Evolutionary conservation across 2,797 vertebrate genomes (phyloP).

Genomic region (Aulostomus chinensis): DNA sequence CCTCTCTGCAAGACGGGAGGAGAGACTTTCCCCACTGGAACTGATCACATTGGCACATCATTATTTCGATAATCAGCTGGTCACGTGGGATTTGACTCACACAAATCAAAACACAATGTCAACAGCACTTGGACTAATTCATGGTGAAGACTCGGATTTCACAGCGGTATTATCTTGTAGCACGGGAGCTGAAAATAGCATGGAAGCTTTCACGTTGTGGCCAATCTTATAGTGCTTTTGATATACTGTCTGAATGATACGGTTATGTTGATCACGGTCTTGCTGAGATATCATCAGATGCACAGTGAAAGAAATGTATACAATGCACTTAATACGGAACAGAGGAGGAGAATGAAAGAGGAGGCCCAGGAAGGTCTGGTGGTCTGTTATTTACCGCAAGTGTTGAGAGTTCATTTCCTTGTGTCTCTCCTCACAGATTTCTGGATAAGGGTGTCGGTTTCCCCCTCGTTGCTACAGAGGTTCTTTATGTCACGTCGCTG

Average conservation of each 20-base stretch:
- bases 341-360: background rate
- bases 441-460: constrained; percentile 25
- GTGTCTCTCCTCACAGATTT: constrained; percentile 19
- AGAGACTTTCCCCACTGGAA: background rate
- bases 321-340: too few species aligned
- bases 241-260: too few species aligned
- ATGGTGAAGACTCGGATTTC: constrained; percentile 9
- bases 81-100: constrained; percentile 2
- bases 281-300: background rate
- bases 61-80: constrained; percentile 19
- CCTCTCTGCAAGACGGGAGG: background rate
- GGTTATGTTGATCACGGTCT: background rate
- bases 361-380: background rate
- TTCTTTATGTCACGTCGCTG: constrained; percentile 28
- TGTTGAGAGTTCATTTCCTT: constrained; percentile 31
- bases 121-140: constrained; percentile 5
- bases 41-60: constrained; percentile 12
- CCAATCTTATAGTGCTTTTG: too few species aligned
- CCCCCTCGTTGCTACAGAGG: constrained; percentile 11
- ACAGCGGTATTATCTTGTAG: background rate
- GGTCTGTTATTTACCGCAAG: constrained; percentile 23
- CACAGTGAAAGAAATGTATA: constrained; percentile 1
- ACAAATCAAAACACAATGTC: constrained; percentile 2
- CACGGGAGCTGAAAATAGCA: constrained; percentile 2
- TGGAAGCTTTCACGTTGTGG: background rate